Base-by-base conservation (phyloP, 2,797 vertebrate genomes). In the Rhynchotus rufescens region DNA sequence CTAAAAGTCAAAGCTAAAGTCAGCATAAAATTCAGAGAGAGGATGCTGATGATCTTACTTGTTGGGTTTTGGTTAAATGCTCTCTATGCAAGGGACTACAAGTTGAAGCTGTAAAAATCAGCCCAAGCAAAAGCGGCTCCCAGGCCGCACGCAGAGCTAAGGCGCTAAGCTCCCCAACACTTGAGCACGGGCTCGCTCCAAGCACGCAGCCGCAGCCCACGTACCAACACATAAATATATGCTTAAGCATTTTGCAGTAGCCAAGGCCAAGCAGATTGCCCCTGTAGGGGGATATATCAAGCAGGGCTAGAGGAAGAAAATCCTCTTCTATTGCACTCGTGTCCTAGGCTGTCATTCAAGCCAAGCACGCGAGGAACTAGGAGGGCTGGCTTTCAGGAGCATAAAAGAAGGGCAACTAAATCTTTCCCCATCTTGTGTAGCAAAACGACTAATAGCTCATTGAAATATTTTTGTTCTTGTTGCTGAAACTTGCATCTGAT, bases 1-100 rank as follows among this genome's bases (percentile, higher is more conserved):
- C 92, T 88, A 93, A 93, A 94, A 90, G 89, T 74, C 71, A 80
- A 93, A 80, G 80, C 54, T 84, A 81, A 94, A 42, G 64, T 84
- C 61, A 87, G 51, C 68, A 73, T 86, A 73, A 93, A 93, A 90
- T 1, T 13, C 42, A 80, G 77, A 47, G 23, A 72, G 80, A 83
- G 89, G 64, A 76, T 36, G 36, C 36, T 52, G 68, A 92, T 67
- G 47, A 80, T 80, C 80, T 56, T 75, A 23, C 61, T 32, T 51
- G 80, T 74, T 87, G 74, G 60, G 84, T 84, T 94, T 91, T 71
- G 88, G 83, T 57, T 57, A 54, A 61, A 20, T 21, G 30, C 75
- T 56, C 25, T 93, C 89, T 82, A 20, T 36, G 36, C 36, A 68
- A 80, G 69, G 61, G 54, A 86, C n/a, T 76, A 19, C 49, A 94